phyloP scores from a whole-genome alignment of 2,113 vertebrate species.

The Aramus guarauna region DNA sequence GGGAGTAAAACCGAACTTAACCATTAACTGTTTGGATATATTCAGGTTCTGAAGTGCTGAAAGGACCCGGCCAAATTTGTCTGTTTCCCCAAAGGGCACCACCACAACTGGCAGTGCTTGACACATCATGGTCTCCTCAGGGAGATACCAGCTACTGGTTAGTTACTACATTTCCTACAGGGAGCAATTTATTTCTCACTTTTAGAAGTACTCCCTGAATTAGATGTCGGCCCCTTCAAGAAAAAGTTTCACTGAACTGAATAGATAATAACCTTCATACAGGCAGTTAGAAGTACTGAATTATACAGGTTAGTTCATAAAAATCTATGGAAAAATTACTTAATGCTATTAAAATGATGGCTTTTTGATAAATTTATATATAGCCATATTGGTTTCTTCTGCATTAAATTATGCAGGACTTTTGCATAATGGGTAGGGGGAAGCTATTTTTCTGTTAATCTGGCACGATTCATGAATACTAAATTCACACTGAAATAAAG shows the following conservation, averaged over 20 bases:
- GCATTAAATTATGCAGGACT: neutral
- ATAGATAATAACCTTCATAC: neutral
- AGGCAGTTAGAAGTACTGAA: neutral
- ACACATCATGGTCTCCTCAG: neutral
- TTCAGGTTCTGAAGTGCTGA: neutral
- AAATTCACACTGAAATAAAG: neutral
- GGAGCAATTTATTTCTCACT: neutral
- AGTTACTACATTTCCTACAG: neutral
- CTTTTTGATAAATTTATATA: neutral
- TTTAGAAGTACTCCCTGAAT: neutral
- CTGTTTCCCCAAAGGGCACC: neutral
- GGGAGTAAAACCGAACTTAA: neutral
- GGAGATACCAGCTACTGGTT: neutral
- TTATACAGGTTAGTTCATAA: neutral
- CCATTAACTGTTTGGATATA: neutral
- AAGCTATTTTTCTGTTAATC: slow-evolving; percentile 14
- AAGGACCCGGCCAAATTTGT: neutral
- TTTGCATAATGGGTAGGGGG: neutral
- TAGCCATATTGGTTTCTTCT: neutral
- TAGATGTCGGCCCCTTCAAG: neutral
- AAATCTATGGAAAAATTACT: neutral
- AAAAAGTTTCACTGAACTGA: neutral
- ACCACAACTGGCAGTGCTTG: neutral
- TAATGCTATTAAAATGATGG: neutral
- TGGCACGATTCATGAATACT: neutral